Evolutionary conservation across 2,797 vertebrate genomes (phyloP).

Genomic region (Darevskia mixta): DNA sequence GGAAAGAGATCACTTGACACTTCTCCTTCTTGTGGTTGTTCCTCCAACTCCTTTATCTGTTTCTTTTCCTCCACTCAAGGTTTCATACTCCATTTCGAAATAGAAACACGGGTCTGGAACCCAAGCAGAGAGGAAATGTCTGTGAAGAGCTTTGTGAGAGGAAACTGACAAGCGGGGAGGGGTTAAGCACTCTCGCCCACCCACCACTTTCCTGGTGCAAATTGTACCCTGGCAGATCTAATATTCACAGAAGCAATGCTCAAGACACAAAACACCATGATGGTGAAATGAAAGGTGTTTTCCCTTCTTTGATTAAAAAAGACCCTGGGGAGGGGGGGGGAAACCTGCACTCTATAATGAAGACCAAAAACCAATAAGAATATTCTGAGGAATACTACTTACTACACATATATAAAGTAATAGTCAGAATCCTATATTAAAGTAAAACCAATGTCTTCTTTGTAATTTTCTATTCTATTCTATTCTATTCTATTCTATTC

Average conservation of each 20-base stretch:
- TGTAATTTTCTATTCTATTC: background rate
- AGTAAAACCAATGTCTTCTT: background rate
- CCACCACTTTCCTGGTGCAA: too few relatives aligned
- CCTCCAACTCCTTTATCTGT: background rate
- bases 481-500: too few relatives aligned
- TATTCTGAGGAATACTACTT: background rate
- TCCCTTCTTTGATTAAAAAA: background rate
- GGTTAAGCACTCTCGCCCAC: background rate
- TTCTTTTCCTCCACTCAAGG: background rate
- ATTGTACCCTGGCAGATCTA: too few relatives aligned
- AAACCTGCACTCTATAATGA: background rate
- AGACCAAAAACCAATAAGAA: background rate
- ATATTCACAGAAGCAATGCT: background rate
- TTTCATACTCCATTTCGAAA: background rate
- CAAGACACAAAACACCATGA: background rate
- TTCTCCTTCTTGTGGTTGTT: background rate
- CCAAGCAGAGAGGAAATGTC: background rate
- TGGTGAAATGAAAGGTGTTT: background rate
- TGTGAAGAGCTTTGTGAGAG: background rate
- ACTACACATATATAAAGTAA: background rate
- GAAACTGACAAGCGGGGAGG: background rate
- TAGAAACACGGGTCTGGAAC: background rate
- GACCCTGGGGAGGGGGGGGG: background rate
- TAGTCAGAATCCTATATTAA: background rate
- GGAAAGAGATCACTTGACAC: background rate